Base-by-base conservation (phyloP, 1,140 invertebrate species). In the Acromyrmex heyeri region DNA sequence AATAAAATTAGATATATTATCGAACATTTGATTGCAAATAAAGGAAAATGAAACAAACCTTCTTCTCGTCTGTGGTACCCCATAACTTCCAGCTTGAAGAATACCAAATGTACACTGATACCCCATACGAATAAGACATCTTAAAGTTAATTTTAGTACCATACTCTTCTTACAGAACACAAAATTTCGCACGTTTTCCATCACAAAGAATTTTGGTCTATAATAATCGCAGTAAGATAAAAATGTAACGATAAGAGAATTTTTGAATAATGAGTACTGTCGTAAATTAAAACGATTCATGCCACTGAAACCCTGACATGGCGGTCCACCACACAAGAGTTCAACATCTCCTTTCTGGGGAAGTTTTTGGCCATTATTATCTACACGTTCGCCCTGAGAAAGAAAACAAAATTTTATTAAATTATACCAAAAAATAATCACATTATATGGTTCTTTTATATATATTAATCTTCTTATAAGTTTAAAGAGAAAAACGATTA, bases 121-220 rank as follows among this genome's bases (percentile, higher is more conserved):
- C 0, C 98, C 98, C 97, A 99, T 98, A 53, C 97, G 96, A 16
- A 98, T 90, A 3, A 99, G 94, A 89, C 98, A 97, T 4, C 97
- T 95, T 34, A 99, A 92, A 0, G 98, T 97, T 70, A 98, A 92
- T 95, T 98, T 98, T 59, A 99, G 93, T 30, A 99, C 97, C 96
- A 98, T 97, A 64, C 96, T 96, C 64, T 96, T 96, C 93, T 98
- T 98, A 90, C 97, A 98, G 0, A 96, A 96, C 0, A 97, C 97
- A 94, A 99, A 98, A 95, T 98, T 98, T 57, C 98, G 94, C 0
- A 99, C 98, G 91, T 99, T 99, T 94, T 99, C 98, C 91, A 99
- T 95, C 12, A 99, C 95, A 91, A 99, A 98, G 92, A 97, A 98
- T 90, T 97, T 97, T 0, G 98, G 98, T 30, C 98, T 95, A 92